Evolutionary conservation across 2,888 invertebrate genomes (phyloP), one percentile per base, ranked within the genome.

Genomic region (Phrixothrix hirtus): DNA sequence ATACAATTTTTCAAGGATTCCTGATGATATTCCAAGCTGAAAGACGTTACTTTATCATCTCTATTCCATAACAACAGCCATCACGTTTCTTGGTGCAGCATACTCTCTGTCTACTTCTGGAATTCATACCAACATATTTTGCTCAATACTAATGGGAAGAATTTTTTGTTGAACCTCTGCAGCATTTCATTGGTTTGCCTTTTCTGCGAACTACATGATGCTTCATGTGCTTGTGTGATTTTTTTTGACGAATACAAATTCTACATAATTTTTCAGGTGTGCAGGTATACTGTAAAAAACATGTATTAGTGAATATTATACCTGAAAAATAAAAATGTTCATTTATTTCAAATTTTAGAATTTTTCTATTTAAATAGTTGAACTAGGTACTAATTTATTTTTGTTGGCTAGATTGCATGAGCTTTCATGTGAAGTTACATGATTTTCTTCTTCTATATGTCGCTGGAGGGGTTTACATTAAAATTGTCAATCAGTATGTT

Each of bases 81-180:
- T n/a, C n/a, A n/a, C n/a, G n/a, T n/a, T n/a, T n/a, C n/a, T n/a
- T n/a, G n/a, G 27, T 7, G 38, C 38, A 1, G 27, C n/a, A 6
- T 10, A 9, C 13, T 4, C 27, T 10, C 38, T 38, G 29, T 26
- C 26, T 7, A 12, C 38, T 26, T 38, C 26, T 7, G 38, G 27
- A 29, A 38, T 29, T 25, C 14, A 10, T 14, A 38, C 7, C 14
- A 38, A 29, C 25, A 38, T 13, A 12, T 38, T 38, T 25, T 38
- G 27, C 14, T 12, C 27, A 27, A 38, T 29, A 9, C 15, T 10
- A 38, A 4, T 15, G n/a, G 6, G 10, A 14, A 3, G 14, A 25
- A 37, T 12, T 32, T 37, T 26, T 38, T 10, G 27, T 9, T n/a
- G n/a, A 10, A 38, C 14, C 10, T 27, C 1, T 26, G 27, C 12